These are phyloP conservation scores for Protomyctophum bolini DNA, from an alignment of 2,113 vertebrate genomes.

Conservation along the genomic window DNA sequence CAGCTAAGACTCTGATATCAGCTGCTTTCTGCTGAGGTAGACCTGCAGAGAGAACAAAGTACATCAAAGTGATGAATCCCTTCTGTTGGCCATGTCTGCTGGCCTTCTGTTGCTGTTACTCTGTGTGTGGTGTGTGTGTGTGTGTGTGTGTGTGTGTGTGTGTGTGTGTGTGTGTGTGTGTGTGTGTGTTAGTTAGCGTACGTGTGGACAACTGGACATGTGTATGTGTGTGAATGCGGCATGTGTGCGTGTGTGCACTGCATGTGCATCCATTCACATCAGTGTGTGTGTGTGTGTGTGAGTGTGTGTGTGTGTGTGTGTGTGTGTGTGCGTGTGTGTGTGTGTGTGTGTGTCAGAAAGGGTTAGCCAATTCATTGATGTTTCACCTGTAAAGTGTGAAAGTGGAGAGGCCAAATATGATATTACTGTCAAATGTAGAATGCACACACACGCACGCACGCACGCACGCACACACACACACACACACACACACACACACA, in stretches of 20 bases:
- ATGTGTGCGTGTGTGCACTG: too few species aligned
- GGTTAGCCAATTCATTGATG: too few species aligned
- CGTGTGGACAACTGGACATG: too few species aligned
- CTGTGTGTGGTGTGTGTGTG: background rate
- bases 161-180: background rate
- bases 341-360: too few species aligned
- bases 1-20: too few species aligned
- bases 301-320: too few species aligned
- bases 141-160: background rate
- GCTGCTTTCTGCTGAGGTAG: constrained; percentile 22
- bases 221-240: too few species aligned
- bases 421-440: constrained; percentile 14
- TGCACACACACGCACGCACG: background rate
- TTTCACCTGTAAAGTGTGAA: constrained; percentile 17
- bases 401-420: constrained; percentile 25
- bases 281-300: too few species aligned
- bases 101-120: constrained; percentile 51
- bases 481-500: background rate
- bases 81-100: constrained; percentile 55
- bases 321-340: too few species aligned
- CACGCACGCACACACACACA: background rate
- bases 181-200: background rate
- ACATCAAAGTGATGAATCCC: constrained; percentile 52
- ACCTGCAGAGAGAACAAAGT: constrained; percentile 21
- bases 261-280: too few species aligned